These are phyloP conservation scores for Lytechinus pictus DNA, from an alignment of 35 echinoderm and acorn worm genomes.

Conservation along the genomic window DNA sequence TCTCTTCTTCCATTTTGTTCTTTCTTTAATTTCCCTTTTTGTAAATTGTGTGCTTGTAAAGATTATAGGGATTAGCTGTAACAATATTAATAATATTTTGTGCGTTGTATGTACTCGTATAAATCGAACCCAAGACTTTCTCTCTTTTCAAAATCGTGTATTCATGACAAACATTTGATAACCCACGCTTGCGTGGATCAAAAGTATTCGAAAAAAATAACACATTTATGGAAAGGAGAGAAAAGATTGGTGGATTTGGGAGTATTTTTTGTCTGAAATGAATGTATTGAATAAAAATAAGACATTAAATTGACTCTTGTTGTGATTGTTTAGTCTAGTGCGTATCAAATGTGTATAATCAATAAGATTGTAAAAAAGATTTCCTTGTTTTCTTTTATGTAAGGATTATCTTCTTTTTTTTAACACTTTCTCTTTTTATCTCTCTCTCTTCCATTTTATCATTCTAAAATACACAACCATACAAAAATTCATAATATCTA, in stretches of 20 bases:
- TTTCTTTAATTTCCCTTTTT: not conserved
- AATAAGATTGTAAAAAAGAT: too few species aligned
- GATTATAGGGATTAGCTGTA: not conserved
- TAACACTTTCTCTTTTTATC: too few species aligned
- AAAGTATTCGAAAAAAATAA: not conserved
- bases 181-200: constrained; percentile 37
- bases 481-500: too few species aligned
- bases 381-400: too few species aligned
- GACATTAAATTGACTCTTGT: not conserved
- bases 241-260: not conserved
- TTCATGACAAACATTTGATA: constrained; percentile 32
- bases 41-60: not conserved
- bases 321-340: not conserved
- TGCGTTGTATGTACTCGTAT: not conserved
- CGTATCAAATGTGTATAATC: not conserved
- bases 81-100: not conserved
- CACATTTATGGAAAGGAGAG: not conserved
- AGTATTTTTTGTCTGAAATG: not conserved
- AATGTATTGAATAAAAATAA: not conserved
- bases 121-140: not conserved
- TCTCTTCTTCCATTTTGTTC: not conserved
- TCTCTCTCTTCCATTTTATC: too few species aligned
- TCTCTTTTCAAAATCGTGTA: not conserved
- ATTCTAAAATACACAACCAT: too few species aligned
- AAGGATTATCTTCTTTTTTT: too few species aligned